Base-by-base conservation (phyloP, 1,140 invertebrate species). In the Nomia melanderi region DNA sequence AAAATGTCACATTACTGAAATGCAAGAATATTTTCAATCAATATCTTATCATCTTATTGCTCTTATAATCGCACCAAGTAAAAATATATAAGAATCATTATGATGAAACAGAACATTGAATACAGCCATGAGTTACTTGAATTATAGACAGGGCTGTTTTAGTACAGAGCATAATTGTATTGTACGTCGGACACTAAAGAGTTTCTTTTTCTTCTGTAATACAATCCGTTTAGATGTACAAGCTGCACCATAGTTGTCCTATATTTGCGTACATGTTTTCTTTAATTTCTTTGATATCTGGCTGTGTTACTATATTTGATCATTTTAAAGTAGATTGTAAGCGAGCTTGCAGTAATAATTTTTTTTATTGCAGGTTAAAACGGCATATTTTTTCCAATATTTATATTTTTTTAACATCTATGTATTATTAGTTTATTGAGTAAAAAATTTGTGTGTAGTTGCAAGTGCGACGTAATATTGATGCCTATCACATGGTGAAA, bases 101-200 rank as follows among this genome's bases (percentile, higher is more conserved):
- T 53, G 63, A 81, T 8, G 53, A 78, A 78, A 85, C 41, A 75
- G 53, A 74, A 44, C 31, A 74, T 79, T 76, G 69, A 72, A 41
- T 31, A 69, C 57, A 77, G 77, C 72, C 77, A 83, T 84, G 77
- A 77, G 69, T 39, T 72, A 77, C 23, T 79, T 64, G 25, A 69
- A 77, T 80, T 84, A 47, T 84, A 64, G 73, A 67, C 73, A 84
- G 81, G 82, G 82, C 77, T 84, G 81, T 84, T n/a, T 84, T 83
- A 83, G 81, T 83, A 84, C 79, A 79, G 69, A 82, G 44, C 53
- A 70, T 69, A 79, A 67, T 59, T 81, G 53, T 69, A 44, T 56
- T 20, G 63, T 78, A 33, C 64, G 14, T 70, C 62, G 71, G 25
- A 65, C 60, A 65, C 39, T 67, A 75, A 59, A 76, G 20, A 67